Evolutionary conservation across 2,113 vertebrate species (phyloP).

Genomic region (Catharus bicknelli): DNA sequence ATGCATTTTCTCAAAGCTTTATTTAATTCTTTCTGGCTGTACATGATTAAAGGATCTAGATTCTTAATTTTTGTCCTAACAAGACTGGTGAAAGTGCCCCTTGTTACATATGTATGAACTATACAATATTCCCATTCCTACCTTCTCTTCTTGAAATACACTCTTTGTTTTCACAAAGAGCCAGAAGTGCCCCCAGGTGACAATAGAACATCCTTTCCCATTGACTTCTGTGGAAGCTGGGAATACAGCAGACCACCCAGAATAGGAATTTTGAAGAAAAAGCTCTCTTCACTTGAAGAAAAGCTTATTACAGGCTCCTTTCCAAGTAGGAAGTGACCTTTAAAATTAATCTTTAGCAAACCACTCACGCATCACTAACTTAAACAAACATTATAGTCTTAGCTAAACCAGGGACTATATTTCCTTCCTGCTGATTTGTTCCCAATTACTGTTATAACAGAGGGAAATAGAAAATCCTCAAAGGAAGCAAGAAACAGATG

Average conservation of each 20-base stretch:
- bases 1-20: not conserved
- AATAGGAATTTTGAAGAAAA: conserved; percentile 1
- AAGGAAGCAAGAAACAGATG: conserved; percentile 28
- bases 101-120: not conserved
- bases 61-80: not conserved
- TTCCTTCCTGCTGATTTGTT: conserved; percentile 30
- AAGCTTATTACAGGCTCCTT: conserved; percentile 26
- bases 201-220: not conserved
- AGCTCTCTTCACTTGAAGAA: not conserved
- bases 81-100: not conserved
- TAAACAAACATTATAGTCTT: conserved; percentile 47
- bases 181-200: not conserved
- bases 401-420: not conserved
- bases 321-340: conserved; percentile 65
- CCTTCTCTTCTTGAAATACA: not conserved
- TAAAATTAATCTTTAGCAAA: conserved; percentile 47
- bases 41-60: not conserved
- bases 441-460: not conserved
- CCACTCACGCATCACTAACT: not conserved
- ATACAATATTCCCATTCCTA: not conserved
- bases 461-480: conserved; percentile 5
- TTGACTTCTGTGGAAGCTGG: not conserved
- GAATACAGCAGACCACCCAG: conserved; percentile 43
- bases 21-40: not conserved
- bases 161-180: not conserved